phyloP scores from a whole-genome alignment of 2,113 vertebrate genomes.

The Isichthys henryi region DNA sequence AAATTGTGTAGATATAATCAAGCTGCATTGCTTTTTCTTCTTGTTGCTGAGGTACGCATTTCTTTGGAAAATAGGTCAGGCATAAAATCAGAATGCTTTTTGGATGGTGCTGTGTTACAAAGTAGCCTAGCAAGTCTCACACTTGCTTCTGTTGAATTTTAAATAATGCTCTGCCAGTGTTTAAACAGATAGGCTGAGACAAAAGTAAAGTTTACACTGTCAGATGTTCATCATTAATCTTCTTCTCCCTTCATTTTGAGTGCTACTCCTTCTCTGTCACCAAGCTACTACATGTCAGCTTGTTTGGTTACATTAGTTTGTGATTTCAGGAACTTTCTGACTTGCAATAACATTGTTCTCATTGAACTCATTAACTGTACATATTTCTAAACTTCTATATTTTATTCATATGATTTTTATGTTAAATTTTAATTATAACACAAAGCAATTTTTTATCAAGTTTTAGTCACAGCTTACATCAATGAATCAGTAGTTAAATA shows the following conservation, averaged over 20 bases:
- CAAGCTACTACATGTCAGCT: conserved; percentile 56
- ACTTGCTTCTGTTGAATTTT: conserved; percentile 47
- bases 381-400: not conserved
- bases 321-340: conserved; percentile 25
- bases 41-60: not conserved
- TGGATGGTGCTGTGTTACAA: conserved; percentile 13
- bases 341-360: not conserved
- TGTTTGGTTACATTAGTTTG: conserved; percentile 38
- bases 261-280: conserved; percentile 52
- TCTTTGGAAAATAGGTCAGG: conserved; percentile 8
- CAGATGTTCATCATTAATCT: conserved; percentile 66
- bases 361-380: not conserved
- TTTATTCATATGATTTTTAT: not conserved
- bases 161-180: conserved; percentile 42
- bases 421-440: not conserved
- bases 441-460: not conserved
- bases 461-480: not conserved
- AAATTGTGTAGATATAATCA: not conserved
- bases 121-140: conserved; percentile 27
- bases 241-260: conserved; percentile 45
- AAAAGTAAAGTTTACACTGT: conserved; percentile 47
- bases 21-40: not conserved
- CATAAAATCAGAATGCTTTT: conserved; percentile 23
- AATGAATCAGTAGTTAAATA: not conserved
- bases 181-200: conserved; percentile 46